Evolutionary conservation across 1,140 invertebrate genomes (phyloP), one percentile per base, ranked within the genome.

Genomic region (Trissolcus basalis): DNA sequence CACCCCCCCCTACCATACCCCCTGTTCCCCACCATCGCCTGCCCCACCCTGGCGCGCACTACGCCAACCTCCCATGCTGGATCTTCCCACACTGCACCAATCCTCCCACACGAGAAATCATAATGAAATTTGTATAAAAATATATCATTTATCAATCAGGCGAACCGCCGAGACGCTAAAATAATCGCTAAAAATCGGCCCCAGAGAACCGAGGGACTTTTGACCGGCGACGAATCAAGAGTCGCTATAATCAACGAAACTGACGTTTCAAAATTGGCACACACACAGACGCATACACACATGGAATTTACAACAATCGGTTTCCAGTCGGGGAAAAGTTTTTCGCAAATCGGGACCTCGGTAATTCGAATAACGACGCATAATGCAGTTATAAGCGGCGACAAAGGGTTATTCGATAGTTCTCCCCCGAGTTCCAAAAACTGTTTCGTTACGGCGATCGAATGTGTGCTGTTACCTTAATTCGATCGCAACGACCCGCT

Each of bases 71-170:
- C 78, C 67, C 68, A 45, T 53, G 49, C 59, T 59, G 69, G 53
- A 60, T 77, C 45, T 77, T 69, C 68, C 65, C 61, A 63, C 71
- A 61, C 67, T 75, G 55, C 55, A 64, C 78, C 77, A 82, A 80
- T 76, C 77, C 60, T 65, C 60, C 72, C 59, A 75, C 73, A 61
- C 78, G 19, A 27, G 32, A 56, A 74, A 74, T 67, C 55, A 74
- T 67, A 74, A 74, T 74, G 61, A 44, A 74, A 39, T 11, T 39
- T 39, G 36, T 9, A 27, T 27, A 27, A 27, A 27, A 27, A 27
- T 27, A 27, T 27, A 27, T 27, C 19, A 27, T 27, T 27, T 27
- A 27, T 27, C 19, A 27, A 27, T 27, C 19, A 27, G 19, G 2
- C 19, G 19, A 27, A 27, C 19, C 6, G 6, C 19, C 19, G 19